Conservation (phyloP, 2,113 vertebrate species). For the Scophthalmus maximus region DNA sequence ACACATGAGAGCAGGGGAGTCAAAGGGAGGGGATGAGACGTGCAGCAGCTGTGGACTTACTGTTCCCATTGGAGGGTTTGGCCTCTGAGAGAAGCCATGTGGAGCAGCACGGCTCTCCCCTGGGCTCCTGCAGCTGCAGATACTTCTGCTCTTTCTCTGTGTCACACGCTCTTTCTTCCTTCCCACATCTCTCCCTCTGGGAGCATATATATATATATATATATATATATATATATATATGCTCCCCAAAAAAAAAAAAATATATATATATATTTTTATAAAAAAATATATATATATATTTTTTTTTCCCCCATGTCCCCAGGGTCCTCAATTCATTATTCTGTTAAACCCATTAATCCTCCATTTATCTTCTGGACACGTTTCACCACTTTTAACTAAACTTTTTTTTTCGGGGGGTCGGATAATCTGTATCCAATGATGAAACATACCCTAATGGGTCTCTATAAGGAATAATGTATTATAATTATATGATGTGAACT, state of each 20-base stretch:
- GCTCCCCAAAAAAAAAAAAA: no score
- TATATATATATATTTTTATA: no score
- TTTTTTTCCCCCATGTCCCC: not conserved
- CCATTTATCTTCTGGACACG: not conserved
- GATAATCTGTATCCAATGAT: not conserved
- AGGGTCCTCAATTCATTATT: not conserved
- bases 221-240: no score
- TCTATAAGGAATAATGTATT: no score
- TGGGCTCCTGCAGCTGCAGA: slow-evolving; percentile 57
- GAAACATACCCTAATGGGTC: not conserved
- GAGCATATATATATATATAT: no score
- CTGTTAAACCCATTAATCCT: not conserved
- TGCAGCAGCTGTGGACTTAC: slow-evolving; percentile 58
- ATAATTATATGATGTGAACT: no score
- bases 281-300: no score
- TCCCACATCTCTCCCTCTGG: not conserved
- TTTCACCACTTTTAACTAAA: not conserved
- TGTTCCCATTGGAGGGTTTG: slow-evolving; percentile 47
- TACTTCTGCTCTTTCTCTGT: slow-evolving; percentile 34
- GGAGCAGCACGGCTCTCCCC: slow-evolving; percentile 42
- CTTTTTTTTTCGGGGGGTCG: not conserved
- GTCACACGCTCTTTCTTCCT: slow-evolving; percentile 11
- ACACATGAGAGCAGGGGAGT: slow-evolving; percentile 13
- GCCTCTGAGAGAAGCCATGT: slow-evolving; percentile 61
- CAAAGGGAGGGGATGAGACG: slow-evolving; percentile 24